These are phyloP conservation scores for Rallus crepitans DNA, from an alignment of 2,797 vertebrate genomes.

Conservation along the genomic window DNA sequence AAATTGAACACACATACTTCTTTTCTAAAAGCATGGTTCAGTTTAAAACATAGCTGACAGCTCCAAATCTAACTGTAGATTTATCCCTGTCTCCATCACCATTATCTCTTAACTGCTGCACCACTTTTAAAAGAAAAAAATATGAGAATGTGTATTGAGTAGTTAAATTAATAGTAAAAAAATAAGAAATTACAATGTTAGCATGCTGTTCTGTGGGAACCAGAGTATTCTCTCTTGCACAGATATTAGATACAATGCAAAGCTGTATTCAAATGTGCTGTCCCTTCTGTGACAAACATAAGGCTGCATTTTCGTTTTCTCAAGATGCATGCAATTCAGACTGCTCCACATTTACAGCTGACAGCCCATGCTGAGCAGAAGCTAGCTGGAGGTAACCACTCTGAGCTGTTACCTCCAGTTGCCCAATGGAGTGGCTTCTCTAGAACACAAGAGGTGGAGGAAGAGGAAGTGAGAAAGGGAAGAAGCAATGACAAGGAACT, in stretches of 20 bases:
- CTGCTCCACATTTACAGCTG: not conserved
- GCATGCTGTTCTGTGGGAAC: not conserved
- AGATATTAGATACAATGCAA: not conserved
- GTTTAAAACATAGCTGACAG: not conserved
- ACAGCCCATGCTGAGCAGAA: not conserved
- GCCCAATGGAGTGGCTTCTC: not conserved
- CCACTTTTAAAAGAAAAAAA: not conserved
- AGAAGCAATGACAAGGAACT: not conserved
- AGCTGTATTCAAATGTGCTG: not conserved
- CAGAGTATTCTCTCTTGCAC: not conserved
- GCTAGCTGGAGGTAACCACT: not conserved
- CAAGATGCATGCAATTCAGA: not conserved
- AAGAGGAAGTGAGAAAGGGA: conserved; percentile 42
- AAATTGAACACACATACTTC: not conserved
- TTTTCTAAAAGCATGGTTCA: not conserved
- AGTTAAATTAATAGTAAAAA: not conserved
- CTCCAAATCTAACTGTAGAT: not conserved
- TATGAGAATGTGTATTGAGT: not conserved
- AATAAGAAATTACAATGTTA: not conserved
- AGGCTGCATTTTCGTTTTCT: not conserved
- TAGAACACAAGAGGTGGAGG: not conserved
- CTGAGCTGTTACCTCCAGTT: not conserved
- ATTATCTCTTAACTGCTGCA: not conserved
- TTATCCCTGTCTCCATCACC: not conserved
- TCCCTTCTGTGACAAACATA: not conserved